phyloP scores from a whole-genome alignment of 2,113 vertebrate genomes.

The Strix uralensis region DNA sequence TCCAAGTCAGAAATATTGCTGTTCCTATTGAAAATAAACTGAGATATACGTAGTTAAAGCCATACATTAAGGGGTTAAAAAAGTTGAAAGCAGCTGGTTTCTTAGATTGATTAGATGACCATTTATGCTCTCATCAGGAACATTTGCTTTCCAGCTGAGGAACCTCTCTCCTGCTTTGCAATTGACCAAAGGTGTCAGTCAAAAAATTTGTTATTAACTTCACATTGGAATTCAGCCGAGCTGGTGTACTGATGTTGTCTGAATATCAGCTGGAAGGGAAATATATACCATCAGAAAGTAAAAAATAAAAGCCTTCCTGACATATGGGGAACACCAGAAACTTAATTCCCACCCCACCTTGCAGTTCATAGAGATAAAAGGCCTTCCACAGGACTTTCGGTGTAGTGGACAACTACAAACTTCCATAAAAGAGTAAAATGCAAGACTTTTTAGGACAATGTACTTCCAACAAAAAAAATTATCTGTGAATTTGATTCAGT shows the following conservation, averaged over 20 bases:
- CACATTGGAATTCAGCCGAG: neutral
- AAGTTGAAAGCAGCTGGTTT: neutral
- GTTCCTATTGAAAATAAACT: neutral
- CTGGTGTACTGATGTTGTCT: neutral
- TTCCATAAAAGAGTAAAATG: neutral
- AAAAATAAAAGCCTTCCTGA: neutral
- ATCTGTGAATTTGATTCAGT: neutral
- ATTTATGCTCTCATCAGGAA: neutral
- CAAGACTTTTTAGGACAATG: neutral
- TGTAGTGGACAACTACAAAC: neutral
- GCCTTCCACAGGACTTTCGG: neutral
- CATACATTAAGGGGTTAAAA: neutral
- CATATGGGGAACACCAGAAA: neutral
- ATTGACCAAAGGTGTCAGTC: neutral
- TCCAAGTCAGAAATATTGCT: neutral
- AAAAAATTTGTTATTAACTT: neutral
- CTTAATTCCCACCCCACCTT: neutral
- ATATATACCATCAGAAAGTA: neutral
- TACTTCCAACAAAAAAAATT: neutral
- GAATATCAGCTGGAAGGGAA: neutral
- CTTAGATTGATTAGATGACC: neutral
- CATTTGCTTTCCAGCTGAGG: neutral
- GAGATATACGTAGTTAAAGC: neutral
- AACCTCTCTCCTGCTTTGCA: neutral
- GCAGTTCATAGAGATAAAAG: neutral